Evolutionary conservation across 2,888 invertebrate species (phyloP).

Genomic region (Lissocephala sabroskyi): DNA sequence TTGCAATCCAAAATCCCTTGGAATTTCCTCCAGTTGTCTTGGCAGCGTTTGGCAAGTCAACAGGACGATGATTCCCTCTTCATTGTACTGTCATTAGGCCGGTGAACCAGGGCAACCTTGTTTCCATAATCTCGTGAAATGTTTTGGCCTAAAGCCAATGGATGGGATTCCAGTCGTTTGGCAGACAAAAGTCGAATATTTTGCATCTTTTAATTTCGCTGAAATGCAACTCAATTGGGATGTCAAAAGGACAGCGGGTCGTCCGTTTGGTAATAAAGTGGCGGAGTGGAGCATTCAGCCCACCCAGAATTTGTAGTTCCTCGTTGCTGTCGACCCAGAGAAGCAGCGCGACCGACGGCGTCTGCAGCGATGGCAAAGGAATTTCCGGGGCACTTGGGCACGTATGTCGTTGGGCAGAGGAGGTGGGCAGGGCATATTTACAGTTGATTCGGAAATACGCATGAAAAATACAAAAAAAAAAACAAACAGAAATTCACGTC

Average conservation of each 20-base stretch:
- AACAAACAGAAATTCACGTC: constrained; percentile 31
- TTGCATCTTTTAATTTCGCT: constrained; percentile 34
- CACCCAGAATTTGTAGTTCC: constrained; percentile 37
- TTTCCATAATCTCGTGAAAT: constrained; percentile 19
- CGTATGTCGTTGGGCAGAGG: background rate
- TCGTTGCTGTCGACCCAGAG: constrained; percentile 23
- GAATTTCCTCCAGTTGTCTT: too few relatives aligned
- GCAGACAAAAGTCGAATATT: constrained; percentile 28
- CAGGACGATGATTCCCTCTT: too few relatives aligned
- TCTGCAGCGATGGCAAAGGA: constrained; percentile 19
- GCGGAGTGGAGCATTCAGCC: too few relatives aligned
- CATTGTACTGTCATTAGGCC: too few relatives aligned
- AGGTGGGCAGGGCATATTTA: constrained; percentile 30
- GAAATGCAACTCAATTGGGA: constrained; percentile 20
- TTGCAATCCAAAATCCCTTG: too few relatives aligned
- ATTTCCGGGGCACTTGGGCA: background rate
- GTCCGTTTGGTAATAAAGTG: too few relatives aligned
- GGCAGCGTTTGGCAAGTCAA: too few relatives aligned
- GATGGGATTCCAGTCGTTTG: constrained; percentile 22
- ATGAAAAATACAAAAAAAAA: constrained; percentile 29
- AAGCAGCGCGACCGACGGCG: too few relatives aligned
- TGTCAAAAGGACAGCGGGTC: background rate
- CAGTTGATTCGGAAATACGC: constrained; percentile 43
- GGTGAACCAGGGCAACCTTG: too few relatives aligned
- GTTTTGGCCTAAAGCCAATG: constrained; percentile 33